phyloP scores from a whole-genome alignment of 2,888 invertebrate genomes.

The Uropetala carovei region DNA sequence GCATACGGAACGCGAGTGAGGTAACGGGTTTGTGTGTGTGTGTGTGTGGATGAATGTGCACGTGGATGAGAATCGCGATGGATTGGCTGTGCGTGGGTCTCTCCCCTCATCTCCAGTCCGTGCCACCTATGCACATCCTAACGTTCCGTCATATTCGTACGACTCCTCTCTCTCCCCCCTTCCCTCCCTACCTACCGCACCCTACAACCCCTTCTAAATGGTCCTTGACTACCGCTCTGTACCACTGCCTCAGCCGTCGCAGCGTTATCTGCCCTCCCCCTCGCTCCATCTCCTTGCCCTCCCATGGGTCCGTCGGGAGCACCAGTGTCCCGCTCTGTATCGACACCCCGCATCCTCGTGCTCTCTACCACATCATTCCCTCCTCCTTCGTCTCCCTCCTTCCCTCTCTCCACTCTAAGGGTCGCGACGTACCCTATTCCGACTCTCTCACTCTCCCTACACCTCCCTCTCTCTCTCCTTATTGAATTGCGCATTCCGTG shows the following conservation, averaged over 20 bases:
- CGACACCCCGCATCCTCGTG: too few species aligned
- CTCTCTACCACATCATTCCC: too few species aligned
- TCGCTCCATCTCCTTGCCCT: not conserved
- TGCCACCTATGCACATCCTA: too few species aligned
- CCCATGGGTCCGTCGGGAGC: not conserved
- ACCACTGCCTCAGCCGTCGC: not conserved
- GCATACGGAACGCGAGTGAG: slow-evolving; percentile 5
- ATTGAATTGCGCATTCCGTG: slow-evolving; percentile 29
- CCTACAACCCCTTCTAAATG: not conserved
- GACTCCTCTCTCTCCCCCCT: not conserved
- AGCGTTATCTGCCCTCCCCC: not conserved
- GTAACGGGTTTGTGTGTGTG: not conserved
- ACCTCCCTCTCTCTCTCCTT: not conserved
- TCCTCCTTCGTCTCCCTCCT: too few species aligned
- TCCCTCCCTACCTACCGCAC: not conserved
- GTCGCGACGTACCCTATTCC: too few species aligned
- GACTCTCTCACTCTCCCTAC: too few species aligned
- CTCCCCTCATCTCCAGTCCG: not conserved
- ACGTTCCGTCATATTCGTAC: not conserved
- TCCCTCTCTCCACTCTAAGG: too few species aligned
- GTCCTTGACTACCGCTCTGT: slow-evolving; percentile 4
- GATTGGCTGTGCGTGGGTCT: not conserved
- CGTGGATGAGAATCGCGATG: not conserved
- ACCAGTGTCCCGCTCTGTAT: slow-evolving; percentile 13
- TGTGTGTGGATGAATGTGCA: not conserved